These are phyloP conservation scores for Cosmia pyralina DNA, from an alignment of 2,888 invertebrate genomes.

Conservation along the genomic window DNA sequence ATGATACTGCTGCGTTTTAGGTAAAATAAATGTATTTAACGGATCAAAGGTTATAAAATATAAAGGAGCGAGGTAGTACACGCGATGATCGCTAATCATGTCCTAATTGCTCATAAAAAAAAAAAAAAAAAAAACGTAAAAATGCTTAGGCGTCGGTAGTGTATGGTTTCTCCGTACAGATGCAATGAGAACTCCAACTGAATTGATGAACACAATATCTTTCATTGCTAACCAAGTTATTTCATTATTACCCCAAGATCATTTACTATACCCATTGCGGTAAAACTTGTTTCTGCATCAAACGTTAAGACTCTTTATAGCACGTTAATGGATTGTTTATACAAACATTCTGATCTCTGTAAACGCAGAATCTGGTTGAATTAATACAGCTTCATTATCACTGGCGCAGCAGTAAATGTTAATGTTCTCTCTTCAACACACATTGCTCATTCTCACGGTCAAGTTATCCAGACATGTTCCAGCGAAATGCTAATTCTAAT, in stretches of 20 bases:
- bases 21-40: no score
- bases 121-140: no score
- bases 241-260: not conserved
- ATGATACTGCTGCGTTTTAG: no score
- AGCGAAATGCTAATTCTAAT: constrained; percentile 62
- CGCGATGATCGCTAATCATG: no score
- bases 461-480: constrained; percentile 46
- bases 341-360: constrained; percentile 26
- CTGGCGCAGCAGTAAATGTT: constrained; percentile 16
- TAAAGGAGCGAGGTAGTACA: no score
- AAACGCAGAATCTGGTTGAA: constrained; percentile 32
- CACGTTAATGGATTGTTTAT: constrained; percentile 35
- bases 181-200: not conserved
- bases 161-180: no score
- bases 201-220: not conserved
- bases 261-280: not conserved
- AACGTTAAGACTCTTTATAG: constrained; percentile 8
- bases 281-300: not conserved
- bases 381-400: constrained; percentile 32
- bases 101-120: no score
- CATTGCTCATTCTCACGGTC: constrained; percentile 46
- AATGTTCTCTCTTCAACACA: constrained; percentile 16
- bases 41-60: no score
- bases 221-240: not conserved
- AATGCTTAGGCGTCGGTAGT: no score